Conservation (phyloP, 2,888 invertebrate genomes). For the Teleogryllus oceanicus region DNA sequence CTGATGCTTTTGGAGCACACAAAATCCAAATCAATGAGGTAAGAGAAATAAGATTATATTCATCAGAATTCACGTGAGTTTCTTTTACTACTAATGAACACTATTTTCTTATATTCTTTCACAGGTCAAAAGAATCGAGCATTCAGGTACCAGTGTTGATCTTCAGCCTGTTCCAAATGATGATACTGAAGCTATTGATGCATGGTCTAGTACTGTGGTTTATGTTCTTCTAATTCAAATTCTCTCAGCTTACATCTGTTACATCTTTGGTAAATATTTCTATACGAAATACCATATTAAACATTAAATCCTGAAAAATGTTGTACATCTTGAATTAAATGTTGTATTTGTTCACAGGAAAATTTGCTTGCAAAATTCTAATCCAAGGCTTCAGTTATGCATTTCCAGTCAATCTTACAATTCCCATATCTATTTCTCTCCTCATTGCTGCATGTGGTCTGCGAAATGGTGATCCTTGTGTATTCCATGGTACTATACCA, state of each 20-base stretch:
- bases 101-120: conserved; percentile 36
- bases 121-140: conserved; percentile 46
- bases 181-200: conserved; percentile 44
- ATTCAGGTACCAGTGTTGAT: too few relatives aligned
- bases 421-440: conserved; percentile 69
- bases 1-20: conserved; percentile 40
- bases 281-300: not conserved
- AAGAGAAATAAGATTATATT: conserved; percentile 32
- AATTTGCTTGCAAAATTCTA: conserved; percentile 83
- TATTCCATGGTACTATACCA: conserved; percentile 55
- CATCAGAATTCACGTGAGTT: not conserved
- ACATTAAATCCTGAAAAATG: not conserved
- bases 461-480: conserved; percentile 64
- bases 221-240: conserved; percentile 66
- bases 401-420: conserved; percentile 72
- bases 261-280: conserved; percentile 50
- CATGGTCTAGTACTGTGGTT: conserved; percentile 51
- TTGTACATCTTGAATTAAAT: not conserved
- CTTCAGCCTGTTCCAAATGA: conserved; percentile 45
- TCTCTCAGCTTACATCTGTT: conserved; percentile 59
- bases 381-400: conserved; percentile 87
- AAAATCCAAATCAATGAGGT: conserved; percentile 42
- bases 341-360: conserved; percentile 49
- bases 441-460: conserved; percentile 64
- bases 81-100: too few relatives aligned